Conservation (phyloP, 2,888 invertebrate genomes). For the Lydus trimaculatus region DNA sequence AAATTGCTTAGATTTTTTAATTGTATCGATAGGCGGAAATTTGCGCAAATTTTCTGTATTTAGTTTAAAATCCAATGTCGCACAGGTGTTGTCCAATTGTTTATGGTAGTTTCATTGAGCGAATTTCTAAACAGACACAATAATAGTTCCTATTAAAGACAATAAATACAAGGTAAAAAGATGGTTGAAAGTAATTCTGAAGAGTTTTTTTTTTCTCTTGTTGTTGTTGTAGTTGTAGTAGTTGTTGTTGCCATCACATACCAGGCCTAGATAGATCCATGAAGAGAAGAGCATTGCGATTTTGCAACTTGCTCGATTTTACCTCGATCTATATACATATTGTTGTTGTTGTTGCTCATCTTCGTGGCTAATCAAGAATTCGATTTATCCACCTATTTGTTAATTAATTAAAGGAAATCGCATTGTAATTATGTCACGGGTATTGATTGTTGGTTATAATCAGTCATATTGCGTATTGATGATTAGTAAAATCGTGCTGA, state of each 20-base stretch:
- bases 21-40: slow-evolving; percentile 45
- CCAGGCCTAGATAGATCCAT: slow-evolving; percentile 49
- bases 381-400: slow-evolving; percentile 34
- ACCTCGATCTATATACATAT: slow-evolving; percentile 50
- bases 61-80: slow-evolving; percentile 46
- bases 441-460: slow-evolving; percentile 47
- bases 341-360: too few species aligned
- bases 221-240: background rate
- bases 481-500: slow-evolving; percentile 51
- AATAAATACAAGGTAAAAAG: slow-evolving; percentile 53
- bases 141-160: slow-evolving; percentile 53
- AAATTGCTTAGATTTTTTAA: background rate
- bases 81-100: slow-evolving; percentile 54
- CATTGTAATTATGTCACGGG: slow-evolving; percentile 49
- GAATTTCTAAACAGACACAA: slow-evolving; percentile 51
- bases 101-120: slow-evolving; percentile 52
- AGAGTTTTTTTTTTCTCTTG: slow-evolving; percentile 42
- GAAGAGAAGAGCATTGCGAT: slow-evolving; percentile 19
- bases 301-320: slow-evolving; percentile 46
- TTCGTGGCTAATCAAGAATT: too few species aligned
- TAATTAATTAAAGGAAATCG: too few species aligned
- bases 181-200: slow-evolving; percentile 45
- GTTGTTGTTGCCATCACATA: slow-evolving; percentile 33
- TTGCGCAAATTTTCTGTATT: slow-evolving; percentile 37
- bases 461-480: slow-evolving; percentile 49